Conservation (phyloP, 2,888 invertebrate species). For the Athalia rosae region DNA sequence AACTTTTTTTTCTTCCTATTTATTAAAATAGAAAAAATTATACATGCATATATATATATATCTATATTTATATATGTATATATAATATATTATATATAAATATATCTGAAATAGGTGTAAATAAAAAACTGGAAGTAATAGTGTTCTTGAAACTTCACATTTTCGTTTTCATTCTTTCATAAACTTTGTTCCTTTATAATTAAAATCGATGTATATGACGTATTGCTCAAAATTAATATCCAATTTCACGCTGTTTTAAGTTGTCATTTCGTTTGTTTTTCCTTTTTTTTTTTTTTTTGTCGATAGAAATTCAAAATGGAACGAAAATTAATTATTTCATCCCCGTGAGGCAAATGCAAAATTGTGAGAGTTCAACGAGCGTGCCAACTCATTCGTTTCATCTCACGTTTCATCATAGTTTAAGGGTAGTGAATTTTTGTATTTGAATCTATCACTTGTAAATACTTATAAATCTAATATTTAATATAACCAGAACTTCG, state of each 20-base stretch:
- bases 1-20: conserved; percentile 45
- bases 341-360: conserved; percentile 33
- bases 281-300: conserved; percentile 49
- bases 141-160: conserved; percentile 12
- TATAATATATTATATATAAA: neutral
- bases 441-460: conserved; percentile 60
- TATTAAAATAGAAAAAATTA: conserved; percentile 29
- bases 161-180: neutral
- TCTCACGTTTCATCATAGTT: conserved; percentile 27
- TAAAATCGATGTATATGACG: neutral
- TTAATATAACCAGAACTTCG: conserved; percentile 54
- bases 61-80: neutral
- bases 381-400: conserved; percentile 61
- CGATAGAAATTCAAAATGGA: conserved; percentile 9
- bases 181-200: neutral
- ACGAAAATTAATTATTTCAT: conserved; percentile 19
- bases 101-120: conserved; percentile 7
- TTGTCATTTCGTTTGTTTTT: conserved; percentile 50
- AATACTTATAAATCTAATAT: conserved; percentile 71
- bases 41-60: conserved; percentile 57
- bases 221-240: conserved; percentile 8
- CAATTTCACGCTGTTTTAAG: neutral
- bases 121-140: conserved; percentile 51
- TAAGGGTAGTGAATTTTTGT: conserved; percentile 66
- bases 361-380: conserved; percentile 63